A percentile compares a stretch with the other conserved stretches of the same genome.
phyloP scores from a whole-genome alignment of 2,888 invertebrate species.

The Tridacna gigas region DNA sequence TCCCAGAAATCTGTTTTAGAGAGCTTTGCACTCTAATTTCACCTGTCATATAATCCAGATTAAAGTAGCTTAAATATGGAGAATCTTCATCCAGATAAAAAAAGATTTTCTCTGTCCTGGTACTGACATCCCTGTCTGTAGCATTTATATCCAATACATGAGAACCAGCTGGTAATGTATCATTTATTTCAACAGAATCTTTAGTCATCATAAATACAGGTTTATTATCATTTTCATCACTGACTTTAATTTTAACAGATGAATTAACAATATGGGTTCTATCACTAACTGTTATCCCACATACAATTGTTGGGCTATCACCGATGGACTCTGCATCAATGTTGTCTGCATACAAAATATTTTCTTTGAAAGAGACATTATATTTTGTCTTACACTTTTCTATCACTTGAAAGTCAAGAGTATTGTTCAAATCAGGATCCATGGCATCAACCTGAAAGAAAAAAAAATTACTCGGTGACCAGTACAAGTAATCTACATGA shows the following conservation, averaged over 20 bases:
- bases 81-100: background rate
- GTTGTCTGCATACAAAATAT: conserved; percentile 14
- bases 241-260: conserved; percentile 8
- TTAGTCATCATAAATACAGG: background rate
- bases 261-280: background rate
- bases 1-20: background rate
- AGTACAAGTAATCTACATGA: too few species aligned
- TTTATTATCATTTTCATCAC: conserved; percentile 37
- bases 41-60: conserved; percentile 13
- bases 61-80: background rate
- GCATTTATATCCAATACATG: background rate
- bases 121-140: conserved; percentile 7
- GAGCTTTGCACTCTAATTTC: conserved; percentile 4
- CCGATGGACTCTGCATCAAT: background rate
- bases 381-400: background rate
- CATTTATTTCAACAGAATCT: background rate
- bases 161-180: conserved; percentile 8
- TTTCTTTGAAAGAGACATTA: conserved; percentile 13
- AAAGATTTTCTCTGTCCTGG: background rate
- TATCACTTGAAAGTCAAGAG: background rate
- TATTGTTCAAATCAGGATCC: conserved; percentile 29
- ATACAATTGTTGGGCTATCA: background rate
- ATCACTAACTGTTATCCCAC: conserved; percentile 13
- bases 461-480: too few species aligned
- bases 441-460: conserved; percentile 24